Conservation (phyloP, 2,888 invertebrate genomes). For the Perizoma flavofasciatum region DNA sequence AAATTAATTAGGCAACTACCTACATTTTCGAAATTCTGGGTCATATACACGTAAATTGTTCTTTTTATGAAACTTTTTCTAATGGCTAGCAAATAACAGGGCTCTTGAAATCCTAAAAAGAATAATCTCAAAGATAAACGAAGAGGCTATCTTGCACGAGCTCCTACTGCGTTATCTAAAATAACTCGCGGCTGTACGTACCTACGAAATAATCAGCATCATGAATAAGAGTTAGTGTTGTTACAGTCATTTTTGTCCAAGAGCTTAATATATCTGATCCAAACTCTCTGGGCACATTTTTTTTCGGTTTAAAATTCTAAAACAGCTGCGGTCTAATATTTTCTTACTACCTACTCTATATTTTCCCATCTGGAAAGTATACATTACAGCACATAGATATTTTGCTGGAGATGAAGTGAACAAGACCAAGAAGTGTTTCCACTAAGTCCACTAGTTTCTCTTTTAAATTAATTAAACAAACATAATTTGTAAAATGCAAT, state of each 20-base stretch:
- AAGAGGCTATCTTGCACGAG: slow-evolving; percentile 6
- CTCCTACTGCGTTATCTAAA: slow-evolving; percentile 9
- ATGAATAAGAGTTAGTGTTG: too few species aligned
- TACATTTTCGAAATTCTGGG: slow-evolving; percentile 8
- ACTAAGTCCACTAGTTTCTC: slow-evolving; percentile 28
- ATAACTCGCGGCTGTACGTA: background rate
- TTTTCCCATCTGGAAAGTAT: slow-evolving; percentile 6
- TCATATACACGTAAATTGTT: background rate
- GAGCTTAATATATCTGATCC: slow-evolving; percentile 32
- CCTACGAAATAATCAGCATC: too few species aligned
- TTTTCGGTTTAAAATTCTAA: slow-evolving; percentile 51
- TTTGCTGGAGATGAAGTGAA: too few species aligned
- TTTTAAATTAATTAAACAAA: slow-evolving; percentile 44
- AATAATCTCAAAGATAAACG: slow-evolving; percentile 5
- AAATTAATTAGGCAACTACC: slow-evolving; percentile 21
- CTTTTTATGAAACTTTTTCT: too few species aligned
- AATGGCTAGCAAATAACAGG: too few species aligned
- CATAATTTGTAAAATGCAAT: slow-evolving; percentile 43
- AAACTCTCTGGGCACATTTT: slow-evolving; percentile 50
- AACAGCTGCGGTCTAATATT: slow-evolving; percentile 52
- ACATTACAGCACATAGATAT: slow-evolving; percentile 1
- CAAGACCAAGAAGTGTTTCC: background rate
- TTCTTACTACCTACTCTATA: slow-evolving; percentile 12
- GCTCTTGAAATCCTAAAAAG: background rate
- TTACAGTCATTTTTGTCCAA: slow-evolving; percentile 23